Conservation (phyloP, 1,140 invertebrate genomes). For the Bombus waltoni region DNA sequence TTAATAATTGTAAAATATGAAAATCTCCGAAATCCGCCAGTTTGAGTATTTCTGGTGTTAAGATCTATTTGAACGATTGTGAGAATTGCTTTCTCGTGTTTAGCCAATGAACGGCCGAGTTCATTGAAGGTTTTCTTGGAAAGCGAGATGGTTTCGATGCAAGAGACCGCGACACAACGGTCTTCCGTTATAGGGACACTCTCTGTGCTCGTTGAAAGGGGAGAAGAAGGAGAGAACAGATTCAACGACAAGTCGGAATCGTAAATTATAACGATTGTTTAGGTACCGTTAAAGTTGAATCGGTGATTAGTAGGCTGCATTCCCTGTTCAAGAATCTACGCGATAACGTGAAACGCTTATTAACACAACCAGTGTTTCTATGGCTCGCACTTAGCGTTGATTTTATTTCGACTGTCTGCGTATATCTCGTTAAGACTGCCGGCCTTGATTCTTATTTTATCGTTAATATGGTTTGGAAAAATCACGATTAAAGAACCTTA, state of each 20-base stretch:
- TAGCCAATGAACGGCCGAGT: background rate
- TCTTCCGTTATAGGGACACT: background rate
- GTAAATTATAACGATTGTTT: conserved; percentile 10
- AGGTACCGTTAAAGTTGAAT: conserved; percentile 14
- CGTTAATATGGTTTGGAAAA: background rate
- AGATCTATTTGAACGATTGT: too few relatives aligned
- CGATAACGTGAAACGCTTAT: background rate
- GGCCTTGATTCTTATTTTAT: background rate
- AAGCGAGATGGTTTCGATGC: conserved; percentile 11
- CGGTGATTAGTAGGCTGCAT: background rate
- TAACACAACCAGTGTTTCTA: background rate
- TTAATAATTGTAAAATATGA: too few relatives aligned
- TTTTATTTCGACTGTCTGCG: background rate
- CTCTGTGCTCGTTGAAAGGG: background rate
- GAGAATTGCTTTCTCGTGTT: background rate
- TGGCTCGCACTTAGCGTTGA: too few relatives aligned
- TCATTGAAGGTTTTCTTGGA: conserved; percentile 30
- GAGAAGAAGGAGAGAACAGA: background rate
- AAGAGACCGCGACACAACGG: background rate
- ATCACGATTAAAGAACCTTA: background rate
- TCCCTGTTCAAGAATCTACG: background rate
- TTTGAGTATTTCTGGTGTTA: too few relatives aligned
- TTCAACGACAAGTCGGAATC: background rate
- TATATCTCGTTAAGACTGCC: background rate
- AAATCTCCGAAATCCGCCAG: too few relatives aligned